Conservation (phyloP, 2,797 vertebrate genomes). For the Melopsittacus undulatus region DNA sequence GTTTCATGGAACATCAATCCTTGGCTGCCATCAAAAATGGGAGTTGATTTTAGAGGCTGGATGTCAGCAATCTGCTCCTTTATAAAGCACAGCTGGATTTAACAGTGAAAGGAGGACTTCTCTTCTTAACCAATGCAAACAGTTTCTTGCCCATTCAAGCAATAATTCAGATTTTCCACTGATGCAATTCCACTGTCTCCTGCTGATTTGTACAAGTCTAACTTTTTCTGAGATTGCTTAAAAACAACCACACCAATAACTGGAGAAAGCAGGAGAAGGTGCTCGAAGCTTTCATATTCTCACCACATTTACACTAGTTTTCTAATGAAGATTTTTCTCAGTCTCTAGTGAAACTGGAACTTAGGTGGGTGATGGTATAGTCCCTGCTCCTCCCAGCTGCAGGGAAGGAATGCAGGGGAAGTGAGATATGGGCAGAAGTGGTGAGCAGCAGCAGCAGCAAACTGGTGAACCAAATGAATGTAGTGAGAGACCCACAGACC, state of each 20-base stretch:
- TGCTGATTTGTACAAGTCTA: neutral
- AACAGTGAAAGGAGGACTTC: neutral
- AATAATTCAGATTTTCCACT: neutral
- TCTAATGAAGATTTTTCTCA: neutral
- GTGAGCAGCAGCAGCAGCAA: neutral
- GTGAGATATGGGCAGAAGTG: neutral
- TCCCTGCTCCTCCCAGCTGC: neutral
- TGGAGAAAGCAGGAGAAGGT: neutral
- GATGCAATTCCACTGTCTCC: neutral
- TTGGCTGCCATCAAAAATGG: neutral
- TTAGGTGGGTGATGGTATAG: neutral
- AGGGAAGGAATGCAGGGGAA: neutral
- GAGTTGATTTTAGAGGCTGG: conserved; percentile 19
- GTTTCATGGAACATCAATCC: conserved; percentile 5
- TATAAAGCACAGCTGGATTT: conserved; percentile 5
- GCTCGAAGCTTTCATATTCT: neutral
- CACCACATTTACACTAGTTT: neutral
- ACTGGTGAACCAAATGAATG: neutral
- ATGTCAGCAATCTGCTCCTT: conserved; percentile 21
- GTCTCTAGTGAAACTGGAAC: neutral
- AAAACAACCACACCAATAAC: neutral
- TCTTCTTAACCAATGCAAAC: neutral
- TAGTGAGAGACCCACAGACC: neutral
- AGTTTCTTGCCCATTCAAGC: neutral
- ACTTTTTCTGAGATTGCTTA: neutral